Conservation (phyloP, 2,888 invertebrate genomes). For the Rhamnusium bicolor region DNA sequence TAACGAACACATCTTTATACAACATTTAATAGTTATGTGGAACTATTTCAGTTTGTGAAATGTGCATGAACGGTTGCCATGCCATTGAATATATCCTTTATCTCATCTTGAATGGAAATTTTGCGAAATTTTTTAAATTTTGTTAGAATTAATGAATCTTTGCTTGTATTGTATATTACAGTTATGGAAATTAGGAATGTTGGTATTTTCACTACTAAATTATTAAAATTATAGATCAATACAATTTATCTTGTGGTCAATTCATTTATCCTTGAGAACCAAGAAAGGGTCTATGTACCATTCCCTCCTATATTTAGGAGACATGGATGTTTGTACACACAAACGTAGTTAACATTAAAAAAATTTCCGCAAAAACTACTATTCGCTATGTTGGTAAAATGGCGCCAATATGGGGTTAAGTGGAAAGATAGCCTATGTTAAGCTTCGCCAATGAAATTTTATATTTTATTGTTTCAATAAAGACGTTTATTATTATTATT, state of each 20-base stretch:
- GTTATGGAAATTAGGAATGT: neutral
- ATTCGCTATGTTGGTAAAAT: too few species aligned
- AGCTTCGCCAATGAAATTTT: too few species aligned
- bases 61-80: neutral
- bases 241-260: neutral
- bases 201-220: neutral
- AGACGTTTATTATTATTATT: too few species aligned
- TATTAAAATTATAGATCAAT: neutral
- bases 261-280: too few species aligned
- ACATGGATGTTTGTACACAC: too few species aligned
- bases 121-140: neutral
- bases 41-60: constrained; percentile 19
- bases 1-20: constrained; percentile 20
- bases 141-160: neutral
- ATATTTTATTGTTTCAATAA: too few species aligned
- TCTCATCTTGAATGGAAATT: neutral
- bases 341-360: too few species aligned
- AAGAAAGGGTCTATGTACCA: too few species aligned
- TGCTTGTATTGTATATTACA: neutral
- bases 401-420: too few species aligned
- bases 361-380: too few species aligned
- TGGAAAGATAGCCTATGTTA: too few species aligned
- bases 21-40: constrained; percentile 15
- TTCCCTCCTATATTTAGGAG: too few species aligned
- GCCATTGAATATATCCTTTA: neutral